These are phyloP conservation scores for Drosophila anceps DNA, from an alignment of 2,888 invertebrate genomes.

Conservation along the genomic window DNA sequence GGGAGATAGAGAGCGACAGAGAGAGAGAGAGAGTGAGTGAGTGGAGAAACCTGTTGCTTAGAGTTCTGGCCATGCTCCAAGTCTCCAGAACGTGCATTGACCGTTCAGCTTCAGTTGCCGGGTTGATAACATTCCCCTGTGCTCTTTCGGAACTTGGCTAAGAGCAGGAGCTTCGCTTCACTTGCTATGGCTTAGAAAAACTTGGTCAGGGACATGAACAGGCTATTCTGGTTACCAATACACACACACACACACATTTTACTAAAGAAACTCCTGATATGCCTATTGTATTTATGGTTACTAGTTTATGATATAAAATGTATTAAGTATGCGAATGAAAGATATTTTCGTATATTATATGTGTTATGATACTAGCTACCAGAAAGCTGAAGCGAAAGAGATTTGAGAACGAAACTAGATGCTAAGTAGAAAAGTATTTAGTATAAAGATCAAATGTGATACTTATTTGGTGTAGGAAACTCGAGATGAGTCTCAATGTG, in stretches of 20 bases:
- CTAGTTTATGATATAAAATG: constrained; percentile 6
- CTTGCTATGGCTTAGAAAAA: constrained; percentile 40
- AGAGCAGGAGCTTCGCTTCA: constrained; percentile 32
- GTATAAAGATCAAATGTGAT: no score
- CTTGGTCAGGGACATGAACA: constrained; percentile 69
- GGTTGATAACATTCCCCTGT: constrained; percentile 46
- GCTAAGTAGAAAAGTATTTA: no score
- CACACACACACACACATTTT: background rate
- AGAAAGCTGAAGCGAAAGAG: background rate
- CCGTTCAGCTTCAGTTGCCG: constrained; percentile 81
- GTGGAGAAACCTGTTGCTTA: constrained; percentile 56
- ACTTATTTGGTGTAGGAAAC: background rate
- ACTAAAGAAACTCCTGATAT: constrained; percentile 1
- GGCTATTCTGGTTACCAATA: constrained; percentile 50
- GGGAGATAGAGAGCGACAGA: constrained; percentile 1
- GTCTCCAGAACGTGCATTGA: constrained; percentile 79
- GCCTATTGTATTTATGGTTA: no score
- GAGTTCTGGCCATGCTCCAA: constrained; percentile 44
- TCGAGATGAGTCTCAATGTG: background rate
- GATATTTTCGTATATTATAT: background rate
- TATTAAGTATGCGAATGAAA: background rate
- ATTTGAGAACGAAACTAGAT: no score
- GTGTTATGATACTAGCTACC: background rate
- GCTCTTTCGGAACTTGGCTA: constrained; percentile 31
- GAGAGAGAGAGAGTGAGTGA: constrained; percentile 1